Base-by-base conservation (phyloP, 1,140 invertebrate genomes). In the Eriocheir sinensis region DNA sequence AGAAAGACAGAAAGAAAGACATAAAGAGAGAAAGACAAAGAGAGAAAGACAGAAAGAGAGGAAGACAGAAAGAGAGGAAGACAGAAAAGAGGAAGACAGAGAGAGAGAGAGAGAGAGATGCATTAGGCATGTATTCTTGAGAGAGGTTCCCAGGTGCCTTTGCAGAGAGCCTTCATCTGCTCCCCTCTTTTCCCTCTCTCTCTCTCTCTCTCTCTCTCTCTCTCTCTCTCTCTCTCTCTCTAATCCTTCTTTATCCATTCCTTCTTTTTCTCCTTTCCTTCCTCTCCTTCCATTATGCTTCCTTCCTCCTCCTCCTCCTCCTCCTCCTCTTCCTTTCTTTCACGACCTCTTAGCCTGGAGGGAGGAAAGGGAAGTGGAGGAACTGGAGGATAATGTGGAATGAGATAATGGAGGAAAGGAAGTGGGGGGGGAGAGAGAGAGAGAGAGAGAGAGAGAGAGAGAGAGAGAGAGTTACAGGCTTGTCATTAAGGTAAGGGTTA, bases 171-270 rank as follows among this genome's bases (percentile, higher is more conserved):
- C 34, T 38, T 41, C 27, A 4, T n/a, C 6, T 81, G 6, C 27
- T 34, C 27, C 27, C 27, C 27, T 81, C 27, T 27, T 34, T n/a
- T 34, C 79, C 27, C 79, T 34, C 79, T 81, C 79, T 32, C 40
- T n/a, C 34, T 34, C 17, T 32, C 27, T 34, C 30, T 41, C 40
- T 85, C 83, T 85, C 83, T 85, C 83, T 85, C 83, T 85, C 83
- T 85, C 83, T 41, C 83, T 85, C 83, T 41, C 83, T 41, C 83
- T 85, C 83, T 85, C 40, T 41, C 83, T 85, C 40, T 85, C 40
- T 41, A 36, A 27, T 85, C 83, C 17, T 85, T 41, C 83, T 34
- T 27, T n/a, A 12, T n/a, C 34, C 17, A 27, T 32, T 41, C 12
- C 30, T 85, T 41, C 40, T 41, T 85, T 41, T 8, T 41, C 30